Evolutionary conservation across 1,140 invertebrate species (phyloP).

Genomic region (Caenorhabditis elegans): DNA sequence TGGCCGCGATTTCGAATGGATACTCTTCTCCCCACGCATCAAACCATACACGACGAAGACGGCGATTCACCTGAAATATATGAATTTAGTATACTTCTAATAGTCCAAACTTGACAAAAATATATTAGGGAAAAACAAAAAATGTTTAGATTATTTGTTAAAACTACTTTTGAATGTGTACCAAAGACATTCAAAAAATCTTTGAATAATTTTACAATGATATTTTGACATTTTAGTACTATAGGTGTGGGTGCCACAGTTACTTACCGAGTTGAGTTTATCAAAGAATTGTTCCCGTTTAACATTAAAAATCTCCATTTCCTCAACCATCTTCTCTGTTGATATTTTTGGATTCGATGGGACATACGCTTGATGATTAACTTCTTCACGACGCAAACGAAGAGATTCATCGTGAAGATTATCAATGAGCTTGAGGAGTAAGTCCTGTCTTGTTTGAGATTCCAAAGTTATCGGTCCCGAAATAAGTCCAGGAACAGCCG

Average conservation of each 20-base stretch:
- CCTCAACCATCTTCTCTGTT: background rate
- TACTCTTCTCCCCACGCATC: constrained; percentile 1
- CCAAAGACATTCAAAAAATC: no score
- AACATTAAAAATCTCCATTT: background rate
- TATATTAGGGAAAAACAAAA: no score
- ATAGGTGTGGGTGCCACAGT: no score
- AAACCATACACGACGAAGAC: background rate
- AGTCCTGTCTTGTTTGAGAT: constrained; percentile 14
- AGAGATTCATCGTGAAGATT: constrained; percentile 17
- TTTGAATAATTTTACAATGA: no score
- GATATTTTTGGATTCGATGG: constrained; percentile 11
- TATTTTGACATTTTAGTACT: no score
- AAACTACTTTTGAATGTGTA: no score
- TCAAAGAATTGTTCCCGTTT: constrained; percentile 2
- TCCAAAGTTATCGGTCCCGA: background rate
- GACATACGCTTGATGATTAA: background rate
- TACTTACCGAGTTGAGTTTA: constrained; percentile 1
- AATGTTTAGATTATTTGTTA: no score
- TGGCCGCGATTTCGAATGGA: background rate
- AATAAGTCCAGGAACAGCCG: background rate
- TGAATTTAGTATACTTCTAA: no score
- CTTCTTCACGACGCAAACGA: constrained; percentile 12
- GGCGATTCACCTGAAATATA: background rate
- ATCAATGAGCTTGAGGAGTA: background rate
- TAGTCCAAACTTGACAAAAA: no score